Evolutionary conservation across 2,888 invertebrate species (phyloP).

Genomic region (Laothoe populi): DNA sequence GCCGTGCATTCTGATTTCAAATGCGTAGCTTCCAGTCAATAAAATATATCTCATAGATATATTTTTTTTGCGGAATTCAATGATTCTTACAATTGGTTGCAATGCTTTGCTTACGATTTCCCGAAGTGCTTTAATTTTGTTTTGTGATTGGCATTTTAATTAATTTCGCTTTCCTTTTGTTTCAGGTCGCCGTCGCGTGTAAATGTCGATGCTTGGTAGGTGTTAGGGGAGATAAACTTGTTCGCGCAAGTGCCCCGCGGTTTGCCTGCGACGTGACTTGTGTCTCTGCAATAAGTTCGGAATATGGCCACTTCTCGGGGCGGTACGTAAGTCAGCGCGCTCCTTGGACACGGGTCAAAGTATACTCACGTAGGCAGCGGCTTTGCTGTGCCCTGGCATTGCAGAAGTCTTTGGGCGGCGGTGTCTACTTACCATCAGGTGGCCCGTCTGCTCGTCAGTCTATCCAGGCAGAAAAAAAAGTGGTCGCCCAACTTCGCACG

Average conservation of each 20-base stretch:
- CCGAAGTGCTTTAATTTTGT: conserved; percentile 50
- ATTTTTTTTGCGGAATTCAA: not conserved
- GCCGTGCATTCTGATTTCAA: conserved; percentile 26
- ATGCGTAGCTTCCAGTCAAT: conserved; percentile 20
- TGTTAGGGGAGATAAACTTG: conserved; percentile 47
- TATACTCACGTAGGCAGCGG: conserved; percentile 25
- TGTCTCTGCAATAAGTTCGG: conserved; percentile 7
- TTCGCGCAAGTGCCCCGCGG: conserved; percentile 26
- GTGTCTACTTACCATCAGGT: no score
- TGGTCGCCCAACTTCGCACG: conserved; percentile 41
- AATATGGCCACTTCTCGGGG: conserved; percentile 19
- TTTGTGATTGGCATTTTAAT: conserved; percentile 80
- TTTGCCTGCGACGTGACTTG: conserved; percentile 27
- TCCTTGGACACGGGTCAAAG: conserved; percentile 38
- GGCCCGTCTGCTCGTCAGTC: no score
- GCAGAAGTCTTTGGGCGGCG: no score
- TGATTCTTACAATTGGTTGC: not conserved
- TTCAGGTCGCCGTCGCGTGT: conserved; percentile 81
- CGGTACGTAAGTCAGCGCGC: conserved; percentile 53
- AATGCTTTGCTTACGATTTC: conserved; percentile 15
- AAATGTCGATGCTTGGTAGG: conserved; percentile 73
- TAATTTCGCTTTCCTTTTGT: conserved; percentile 86
- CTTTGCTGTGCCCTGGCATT: no score
- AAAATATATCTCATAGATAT: not conserved
- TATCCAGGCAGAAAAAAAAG: no score